Percentiles rank a stretch among this genome's conserved stretches.
phyloP scores from a whole-genome alignment of 2,888 invertebrate species.

The Torymus tubicola region DNA sequence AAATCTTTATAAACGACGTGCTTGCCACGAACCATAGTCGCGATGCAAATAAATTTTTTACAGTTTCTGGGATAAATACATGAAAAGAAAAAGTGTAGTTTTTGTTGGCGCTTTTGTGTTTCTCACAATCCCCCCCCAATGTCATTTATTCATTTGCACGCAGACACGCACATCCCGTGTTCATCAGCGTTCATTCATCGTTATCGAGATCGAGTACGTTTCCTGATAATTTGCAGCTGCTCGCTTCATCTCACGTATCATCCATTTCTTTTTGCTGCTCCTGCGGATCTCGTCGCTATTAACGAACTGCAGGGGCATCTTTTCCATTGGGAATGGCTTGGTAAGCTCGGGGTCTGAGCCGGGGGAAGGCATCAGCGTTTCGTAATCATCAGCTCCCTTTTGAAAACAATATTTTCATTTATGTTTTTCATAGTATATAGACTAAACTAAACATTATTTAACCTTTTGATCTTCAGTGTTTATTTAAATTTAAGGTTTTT shows the following conservation, averaged over 20 bases:
- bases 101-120: conserved; percentile 40
- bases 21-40: conserved; percentile 27
- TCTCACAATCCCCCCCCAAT: conserved; percentile 8
- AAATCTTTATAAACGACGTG: conserved; percentile 48
- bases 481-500: too few relatives aligned
- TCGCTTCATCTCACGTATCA: conserved; percentile 64
- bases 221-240: not conserved
- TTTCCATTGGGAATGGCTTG: conserved; percentile 60
- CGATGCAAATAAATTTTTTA: conserved; percentile 46
- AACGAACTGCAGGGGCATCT: not conserved
- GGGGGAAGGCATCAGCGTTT: conserved; percentile 61
- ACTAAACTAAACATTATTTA: not conserved
- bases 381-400: conserved; percentile 47
- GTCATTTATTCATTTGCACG: not conserved
- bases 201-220: not conserved
- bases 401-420: not conserved
- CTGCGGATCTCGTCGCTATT: conserved; percentile 14
- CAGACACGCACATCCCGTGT: too few relatives aligned
- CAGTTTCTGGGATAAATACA: conserved; percentile 38
- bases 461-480: too few relatives aligned
- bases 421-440: conserved; percentile 1
- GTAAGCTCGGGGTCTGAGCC: conserved; percentile 59
- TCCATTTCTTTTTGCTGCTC: conserved; percentile 65
- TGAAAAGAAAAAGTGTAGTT: conserved; percentile 22
- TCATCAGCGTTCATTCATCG: too few relatives aligned